phyloP scores from a whole-genome alignment of 2,113 vertebrate species.

The Martes martes region DNA sequence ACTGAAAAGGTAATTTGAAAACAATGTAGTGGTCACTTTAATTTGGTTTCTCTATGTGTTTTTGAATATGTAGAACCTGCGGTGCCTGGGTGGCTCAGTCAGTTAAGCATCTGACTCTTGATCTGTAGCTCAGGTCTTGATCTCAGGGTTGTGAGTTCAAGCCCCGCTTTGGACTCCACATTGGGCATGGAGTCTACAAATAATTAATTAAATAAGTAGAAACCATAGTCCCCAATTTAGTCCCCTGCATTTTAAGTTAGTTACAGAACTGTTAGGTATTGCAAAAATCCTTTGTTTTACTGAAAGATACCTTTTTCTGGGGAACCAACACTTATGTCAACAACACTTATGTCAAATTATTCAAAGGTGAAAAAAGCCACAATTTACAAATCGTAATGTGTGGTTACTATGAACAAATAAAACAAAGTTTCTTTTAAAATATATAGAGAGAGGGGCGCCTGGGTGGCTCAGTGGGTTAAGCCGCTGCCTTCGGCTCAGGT shows the following conservation, averaged over 20 bases:
- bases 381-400: not conserved
- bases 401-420: not conserved
- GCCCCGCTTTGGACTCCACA: not conserved
- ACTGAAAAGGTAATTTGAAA: slow-evolving; percentile 87
- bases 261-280: not conserved
- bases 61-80: not conserved
- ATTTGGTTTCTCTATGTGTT: not conserved
- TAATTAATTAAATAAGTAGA: not conserved
- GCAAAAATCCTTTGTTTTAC: not conserved
- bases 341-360: not conserved
- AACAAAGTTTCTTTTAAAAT: not conserved
- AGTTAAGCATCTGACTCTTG: not conserved
- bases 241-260: not conserved
- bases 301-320: not conserved
- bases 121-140: not conserved
- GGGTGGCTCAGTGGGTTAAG: too few species aligned
- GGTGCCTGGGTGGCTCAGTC: not conserved
- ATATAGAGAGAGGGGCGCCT: not conserved
- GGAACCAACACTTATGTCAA: not conserved
- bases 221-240: not conserved
- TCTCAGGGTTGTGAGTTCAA: not conserved
- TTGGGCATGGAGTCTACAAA: not conserved
- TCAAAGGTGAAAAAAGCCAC: not conserved
- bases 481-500: too few species aligned
- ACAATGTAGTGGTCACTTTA: not conserved